Conservation (phyloP, 2,113 vertebrate genomes). For the Mustela nigripes region DNA sequence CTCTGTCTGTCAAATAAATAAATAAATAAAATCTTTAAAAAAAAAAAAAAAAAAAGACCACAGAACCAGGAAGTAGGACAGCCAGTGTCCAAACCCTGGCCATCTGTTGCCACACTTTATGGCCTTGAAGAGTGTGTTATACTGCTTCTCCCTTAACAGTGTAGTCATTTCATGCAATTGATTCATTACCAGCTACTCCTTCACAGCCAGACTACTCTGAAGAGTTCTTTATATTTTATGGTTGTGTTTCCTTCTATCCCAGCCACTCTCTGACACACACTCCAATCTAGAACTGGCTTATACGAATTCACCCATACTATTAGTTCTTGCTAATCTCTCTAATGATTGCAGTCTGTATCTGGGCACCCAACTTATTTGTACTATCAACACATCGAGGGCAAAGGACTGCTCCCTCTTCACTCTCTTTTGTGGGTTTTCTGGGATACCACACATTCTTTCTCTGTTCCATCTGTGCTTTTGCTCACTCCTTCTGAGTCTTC, state of each 20-base stretch:
- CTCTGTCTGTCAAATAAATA: too few relatives aligned
- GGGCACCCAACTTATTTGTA: background rate
- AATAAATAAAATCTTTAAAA: too few relatives aligned
- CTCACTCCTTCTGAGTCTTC: background rate
- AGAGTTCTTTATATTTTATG: conserved; percentile 17
- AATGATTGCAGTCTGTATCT: background rate
- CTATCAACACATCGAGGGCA: background rate
- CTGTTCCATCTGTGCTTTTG: background rate
- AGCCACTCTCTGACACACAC: background rate
- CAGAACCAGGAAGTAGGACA: background rate
- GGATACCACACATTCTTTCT: background rate
- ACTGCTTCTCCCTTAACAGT: background rate
- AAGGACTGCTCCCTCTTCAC: background rate
- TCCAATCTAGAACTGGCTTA: background rate
- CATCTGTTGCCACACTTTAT: background rate
- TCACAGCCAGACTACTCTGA: background rate
- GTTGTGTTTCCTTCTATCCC: background rate
- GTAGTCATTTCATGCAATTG: background rate
- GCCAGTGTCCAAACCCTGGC: background rate
- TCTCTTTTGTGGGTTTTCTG: background rate
- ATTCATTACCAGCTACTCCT: background rate
- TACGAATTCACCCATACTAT: background rate
- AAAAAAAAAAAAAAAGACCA: background rate
- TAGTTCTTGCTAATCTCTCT: background rate
- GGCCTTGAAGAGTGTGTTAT: background rate